phyloP scores from a whole-genome alignment of 2,888 invertebrate species.

The Xylocampa areola region DNA sequence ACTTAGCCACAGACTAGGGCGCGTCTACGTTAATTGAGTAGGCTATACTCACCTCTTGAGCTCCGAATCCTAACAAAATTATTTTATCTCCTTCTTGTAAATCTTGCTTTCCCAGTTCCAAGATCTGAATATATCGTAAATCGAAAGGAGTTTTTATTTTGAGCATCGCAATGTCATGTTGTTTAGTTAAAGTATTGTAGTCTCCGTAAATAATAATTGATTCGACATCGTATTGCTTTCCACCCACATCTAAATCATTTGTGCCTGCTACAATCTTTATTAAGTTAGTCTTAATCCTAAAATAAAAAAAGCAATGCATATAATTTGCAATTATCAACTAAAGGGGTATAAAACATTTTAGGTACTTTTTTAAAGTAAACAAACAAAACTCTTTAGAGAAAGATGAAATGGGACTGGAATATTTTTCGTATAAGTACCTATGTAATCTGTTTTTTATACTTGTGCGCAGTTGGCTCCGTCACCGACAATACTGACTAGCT shows the following conservation, averaged over 20 bases:
- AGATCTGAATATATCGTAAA: constrained; percentile 60
- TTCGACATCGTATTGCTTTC: constrained; percentile 65
- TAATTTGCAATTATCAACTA: too few species aligned
- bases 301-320: too few species aligned
- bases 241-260: constrained; percentile 73
- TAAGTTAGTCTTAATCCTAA: constrained; percentile 72
- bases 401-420: too few species aligned
- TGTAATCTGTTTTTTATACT: too few species aligned
- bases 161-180: constrained; percentile 80
- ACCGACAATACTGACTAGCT: too few species aligned
- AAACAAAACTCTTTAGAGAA: too few species aligned
- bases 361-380: too few species aligned
- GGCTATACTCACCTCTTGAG: constrained; percentile 65
- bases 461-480: too few species aligned
- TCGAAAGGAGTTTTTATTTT: constrained; percentile 71
- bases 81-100: constrained; percentile 74
- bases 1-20: too few species aligned
- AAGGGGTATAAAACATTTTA: too few species aligned
- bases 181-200: constrained; percentile 67
- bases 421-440: too few species aligned
- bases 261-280: constrained; percentile 80
- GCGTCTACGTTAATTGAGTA: too few species aligned
- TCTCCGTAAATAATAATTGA: constrained; percentile 68
- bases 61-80: constrained; percentile 79
- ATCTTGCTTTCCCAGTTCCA: constrained; percentile 63